Percentiles rank a stretch among this genome's conserved stretches.
phyloP scores from a whole-genome alignment of 2,888 invertebrate species.

The Opisthograptis luteolata region DNA sequence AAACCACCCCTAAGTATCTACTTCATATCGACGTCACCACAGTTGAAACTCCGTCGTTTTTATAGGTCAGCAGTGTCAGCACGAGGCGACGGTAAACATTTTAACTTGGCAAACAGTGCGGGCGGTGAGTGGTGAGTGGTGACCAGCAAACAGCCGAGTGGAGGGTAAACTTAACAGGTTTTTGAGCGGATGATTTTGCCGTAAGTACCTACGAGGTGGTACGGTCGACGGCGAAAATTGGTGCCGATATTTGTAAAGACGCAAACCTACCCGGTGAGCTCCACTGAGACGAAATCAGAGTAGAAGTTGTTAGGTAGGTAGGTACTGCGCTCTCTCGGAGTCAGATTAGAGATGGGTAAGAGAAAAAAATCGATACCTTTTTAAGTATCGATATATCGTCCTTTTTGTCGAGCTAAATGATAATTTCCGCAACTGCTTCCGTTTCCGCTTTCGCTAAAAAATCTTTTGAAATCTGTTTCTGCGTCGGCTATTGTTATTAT shows the following conservation, averaged over 20 bases:
- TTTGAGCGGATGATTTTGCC: constrained; percentile 31
- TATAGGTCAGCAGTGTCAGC: constrained; percentile 32
- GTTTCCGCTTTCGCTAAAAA: too few relatives aligned
- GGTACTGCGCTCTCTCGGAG: too few relatives aligned
- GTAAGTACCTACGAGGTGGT: constrained; percentile 18
- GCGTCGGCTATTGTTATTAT: too few relatives aligned
- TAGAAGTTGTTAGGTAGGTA: too few relatives aligned
- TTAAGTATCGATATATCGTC: too few relatives aligned
- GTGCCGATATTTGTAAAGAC: background rate
- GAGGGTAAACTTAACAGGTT: constrained; percentile 37
- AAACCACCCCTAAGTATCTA: background rate
- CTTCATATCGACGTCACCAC: constrained; percentile 1
- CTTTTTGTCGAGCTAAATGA: too few relatives aligned
- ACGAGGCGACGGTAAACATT: constrained; percentile 63
- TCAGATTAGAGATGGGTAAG: too few relatives aligned
- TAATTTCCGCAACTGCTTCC: too few relatives aligned
- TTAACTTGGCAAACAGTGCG: constrained; percentile 67
- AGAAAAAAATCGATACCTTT: too few relatives aligned
- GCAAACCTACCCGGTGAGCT: too few relatives aligned
- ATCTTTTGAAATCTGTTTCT: too few relatives aligned
- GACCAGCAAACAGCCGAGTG: constrained; percentile 52
- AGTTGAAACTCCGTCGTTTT: constrained; percentile 28
- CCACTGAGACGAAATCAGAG: too few relatives aligned
- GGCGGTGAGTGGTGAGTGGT: constrained; percentile 46
- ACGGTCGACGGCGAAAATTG: background rate